A percentile compares a stretch with the other conserved stretches of the same genome.
Evolutionary conservation across 2,113 vertebrate species (phyloP).

Genomic region (Rhea pennata): DNA sequence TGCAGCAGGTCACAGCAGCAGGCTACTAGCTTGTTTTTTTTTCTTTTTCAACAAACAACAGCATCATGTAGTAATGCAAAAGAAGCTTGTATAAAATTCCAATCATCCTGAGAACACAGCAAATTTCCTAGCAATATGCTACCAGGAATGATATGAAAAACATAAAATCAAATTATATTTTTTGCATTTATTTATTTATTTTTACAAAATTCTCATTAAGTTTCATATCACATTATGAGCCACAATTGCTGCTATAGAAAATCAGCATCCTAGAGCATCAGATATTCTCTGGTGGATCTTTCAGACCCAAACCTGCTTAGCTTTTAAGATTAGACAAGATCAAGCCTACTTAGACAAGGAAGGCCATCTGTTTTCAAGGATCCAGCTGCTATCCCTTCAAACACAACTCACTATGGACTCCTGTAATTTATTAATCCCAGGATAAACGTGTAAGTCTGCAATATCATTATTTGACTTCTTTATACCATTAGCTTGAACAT

Average conservation of each 20-base stretch:
- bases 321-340: constrained; percentile 71
- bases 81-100: not conserved
- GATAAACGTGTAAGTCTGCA: constrained; percentile 66
- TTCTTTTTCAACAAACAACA: not conserved
- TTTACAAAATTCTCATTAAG: not conserved
- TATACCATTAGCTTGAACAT: constrained; percentile 53
- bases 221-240: constrained; percentile 2
- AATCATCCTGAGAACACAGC: not conserved
- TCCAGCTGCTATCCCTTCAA: constrained; percentile 69
- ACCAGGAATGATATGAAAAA: not conserved
- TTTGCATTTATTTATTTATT: constrained; percentile 27
- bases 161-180: not conserved
- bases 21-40: not conserved
- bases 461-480: constrained; percentile 64
- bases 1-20: not conserved
- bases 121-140: not conserved
- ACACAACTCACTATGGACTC: constrained; percentile 48
- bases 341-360: constrained; percentile 63
- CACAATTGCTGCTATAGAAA: constrained; percentile 1
- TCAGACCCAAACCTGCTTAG: constrained; percentile 52
- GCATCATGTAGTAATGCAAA: not conserved
- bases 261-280: not conserved
- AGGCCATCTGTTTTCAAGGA: constrained; percentile 67
- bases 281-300: constrained; percentile 55
- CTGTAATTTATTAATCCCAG: constrained; percentile 66